Base-by-base conservation (phyloP, 2,888 invertebrate species). In the Helleia helle region DNA sequence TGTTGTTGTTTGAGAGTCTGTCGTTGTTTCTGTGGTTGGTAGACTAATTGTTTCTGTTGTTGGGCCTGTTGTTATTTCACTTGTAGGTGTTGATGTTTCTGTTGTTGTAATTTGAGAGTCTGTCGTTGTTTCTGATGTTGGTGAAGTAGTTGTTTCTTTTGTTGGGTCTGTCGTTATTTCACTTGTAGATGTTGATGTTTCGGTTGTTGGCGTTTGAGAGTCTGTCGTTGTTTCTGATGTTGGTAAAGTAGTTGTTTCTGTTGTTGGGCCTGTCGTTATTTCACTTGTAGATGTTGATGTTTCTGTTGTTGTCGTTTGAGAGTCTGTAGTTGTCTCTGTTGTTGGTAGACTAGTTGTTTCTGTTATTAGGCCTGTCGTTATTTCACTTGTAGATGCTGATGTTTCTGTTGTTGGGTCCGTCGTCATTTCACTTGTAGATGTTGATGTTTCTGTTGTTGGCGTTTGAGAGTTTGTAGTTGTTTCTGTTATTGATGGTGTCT, bases 161-260 rank as follows among this genome's bases (percentile, higher is more conserved):
- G n/a, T n/a, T n/a, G 49, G 42, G 11, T 42, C 41, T 1, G 51
- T 39, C 8, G 44, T 41, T 5, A 45, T 12, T 7, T 22, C 41
- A 5, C 38, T 39, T 6, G 44, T 29, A 8, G 38, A 30, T 12
- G 28, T 38, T 37, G 41, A 43, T 12, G 42, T 36, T 3, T 31
- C 1, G 22, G 38, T 41, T 3, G 45, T 38, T 31, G n/a, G n/a
- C n/a, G n/a, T n/a, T n/a, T n/a, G n/a, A n/a, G 13, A 11, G 15
- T 15, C 25, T 27, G 22, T 27, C 7, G 30, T 36, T 9, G 39
- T 11, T 2, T 24, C 17, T 2, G 37, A 39, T 9, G 40, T 38
- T 1, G 15, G 7, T 29, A 41, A 39, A 22, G 41, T 24, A 15
- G 34, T 42, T 7, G 40, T 30, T 13, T 34, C 26, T 17, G 40